Evolutionary conservation across 2,797 vertebrate genomes (phyloP), one percentile per base, ranked within the genome.

Genomic region (Epinephelus malabaricus): DNA sequence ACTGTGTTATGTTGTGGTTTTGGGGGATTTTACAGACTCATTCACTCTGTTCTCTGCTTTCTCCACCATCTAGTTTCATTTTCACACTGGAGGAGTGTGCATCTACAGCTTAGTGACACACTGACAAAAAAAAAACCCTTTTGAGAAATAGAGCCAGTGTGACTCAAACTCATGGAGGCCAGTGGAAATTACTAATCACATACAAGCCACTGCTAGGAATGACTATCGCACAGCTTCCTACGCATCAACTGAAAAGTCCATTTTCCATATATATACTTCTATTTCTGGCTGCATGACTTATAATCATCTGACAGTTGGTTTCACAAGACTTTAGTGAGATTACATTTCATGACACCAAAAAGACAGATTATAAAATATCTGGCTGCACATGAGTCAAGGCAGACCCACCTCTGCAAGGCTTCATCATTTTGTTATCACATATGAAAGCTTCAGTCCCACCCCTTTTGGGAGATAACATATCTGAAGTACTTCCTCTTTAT

Each of bases 401-500:
- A 12, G 13, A 43, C 19, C 23, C 19, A 27, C 0, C 55, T 68
- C 38, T 74, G 7, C 25, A 34, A 54, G 23, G 76, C n/a, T 43
- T 61, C 21, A 61, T 59, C 45, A 6, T 47, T 47, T 38, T 53
- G 3, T 82, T 75, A 62, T 83, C 80, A 56, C 25, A 34, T 19
- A 3, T 58, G 21, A 73, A 49, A 0, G 23, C 55, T 68, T 67
- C 12, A 51, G 65, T 60, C 46, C 49, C 21, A 9, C 78, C 74
- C 34, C 4, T 55, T 30, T 18, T 23, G 11, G 5, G 46, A 69
- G 84, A 89, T 73, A 84, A 68, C 53, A 63, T 73, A 63, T 68
- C 76, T 68, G 40, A 87, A 81, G 88, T 69, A 72, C 66, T 89
- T 90, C 78, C 81, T 65, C 66, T 73, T 56, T 80, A 54, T 14